Evolutionary conservation across 1,140 invertebrate genomes (phyloP), one percentile per base, ranked within the genome.

Genomic region (Cyclargus thomasi): DNA sequence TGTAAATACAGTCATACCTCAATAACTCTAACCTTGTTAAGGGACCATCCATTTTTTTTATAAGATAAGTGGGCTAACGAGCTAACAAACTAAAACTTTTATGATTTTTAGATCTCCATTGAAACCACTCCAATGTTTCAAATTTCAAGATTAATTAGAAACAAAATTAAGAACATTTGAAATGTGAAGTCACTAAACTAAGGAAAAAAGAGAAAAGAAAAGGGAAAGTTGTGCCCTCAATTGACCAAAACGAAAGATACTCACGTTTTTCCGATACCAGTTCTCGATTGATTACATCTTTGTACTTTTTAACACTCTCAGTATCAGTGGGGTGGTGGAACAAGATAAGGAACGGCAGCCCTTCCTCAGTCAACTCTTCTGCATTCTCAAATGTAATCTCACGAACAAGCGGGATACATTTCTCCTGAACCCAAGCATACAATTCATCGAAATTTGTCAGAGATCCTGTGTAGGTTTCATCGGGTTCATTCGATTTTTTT

Each of bases 301-400:
- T 97, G 83, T 95, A 99, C 73, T 94, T 92, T 81, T 98, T 97
- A 53, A 99, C 94, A 72, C 94, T 96, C 23, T 96, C 94, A 4
- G 92, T 93, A 89, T 99, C 98, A 77, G 96, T 95, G 1, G 97
- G 95, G 72, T 94, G 84, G 81, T 99, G 97, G 89, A 99, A 99
- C 1, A 99, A 88, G 75, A 99, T 99, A 5, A 99, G 92, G 90
- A 99, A 99, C n/a, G 99, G 99, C 73, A 99, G 88, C 16, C 99
- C 99, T 92, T 99, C 99, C 92, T 99, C 99, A 0, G 99, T 99
- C 11, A 99, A 88, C 90, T 99, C 98, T 91, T 99, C 98, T 20
- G 98, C 99, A 93, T 99, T 99, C 92, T 99, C 98, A 90, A 99
- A 99, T 3, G 98, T 99, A 62, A 99, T 99, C 91, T 99, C 98